Base-by-base conservation (phyloP, 2,888 invertebrate genomes). In the Cephus rjabovi region DNA sequence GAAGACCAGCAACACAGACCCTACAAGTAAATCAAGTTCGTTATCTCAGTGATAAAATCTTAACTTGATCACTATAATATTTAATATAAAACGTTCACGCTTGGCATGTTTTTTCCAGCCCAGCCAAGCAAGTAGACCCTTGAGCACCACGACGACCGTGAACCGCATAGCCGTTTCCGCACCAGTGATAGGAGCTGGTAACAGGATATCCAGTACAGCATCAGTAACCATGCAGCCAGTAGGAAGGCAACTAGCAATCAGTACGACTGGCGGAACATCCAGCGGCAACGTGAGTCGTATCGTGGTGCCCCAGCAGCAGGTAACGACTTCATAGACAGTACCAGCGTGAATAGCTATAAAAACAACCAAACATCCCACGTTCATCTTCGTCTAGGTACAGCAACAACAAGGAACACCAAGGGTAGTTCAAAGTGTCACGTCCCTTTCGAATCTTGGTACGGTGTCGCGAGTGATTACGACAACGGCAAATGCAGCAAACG, bases 371-470 rank as follows among this genome's bases (percentile, higher is more conserved):
- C 71, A 31, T 71, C 31, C 71, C 33, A 71, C 23, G 23, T 15
- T 71, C 4, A 34, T 34, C 12, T 9, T 71, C 71, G 0, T 71
- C 33, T 15, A 71, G 71, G 71, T 71, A 34, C 71, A 71, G 71
- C 88, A 88, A 40, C 86, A 88, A 40, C 89, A 87, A 80, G 82
- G 87, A 76, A 77, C 87, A 4, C 84, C 89, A 0, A 86, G 91
- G 12, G 89, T 91, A 1, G 90, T 91, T 12, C 91, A 91, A 81
- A 87, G 90, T 3, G 91, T 91, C 4, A 88, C 91, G 2, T 89
- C 89, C 4, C 79, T 91, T 12, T 87, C 91, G 0, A 90, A 86
- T 78, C 87, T 90, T 34, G 87, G 86, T 33, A 86, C 89, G 11
- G 89, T 90, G 23, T 86, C 91, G 0, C 87, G 91, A 15, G 89